A percentile compares a stretch with the other conserved stretches of the same genome.
Conservation (phyloP, 2,797 vertebrate genomes). For the Dallia pectoralis region DNA sequence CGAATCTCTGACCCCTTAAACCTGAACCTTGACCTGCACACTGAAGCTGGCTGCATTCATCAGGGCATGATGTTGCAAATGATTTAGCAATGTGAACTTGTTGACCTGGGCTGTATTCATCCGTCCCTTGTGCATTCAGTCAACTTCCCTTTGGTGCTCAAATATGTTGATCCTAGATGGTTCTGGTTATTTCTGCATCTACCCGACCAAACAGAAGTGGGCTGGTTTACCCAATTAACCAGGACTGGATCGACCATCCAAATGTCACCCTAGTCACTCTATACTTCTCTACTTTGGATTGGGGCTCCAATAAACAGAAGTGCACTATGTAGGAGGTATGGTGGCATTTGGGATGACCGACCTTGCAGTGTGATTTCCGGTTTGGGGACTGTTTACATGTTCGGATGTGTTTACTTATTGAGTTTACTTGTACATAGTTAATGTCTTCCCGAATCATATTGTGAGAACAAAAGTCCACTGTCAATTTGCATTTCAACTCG, state of each 20-base stretch:
- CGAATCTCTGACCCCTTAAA: constrained; percentile 26
- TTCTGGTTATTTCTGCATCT: background rate
- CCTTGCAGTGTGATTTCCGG: background rate
- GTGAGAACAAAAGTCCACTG: too few relatives aligned
- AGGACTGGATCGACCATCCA: background rate
- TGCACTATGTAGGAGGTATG: background rate
- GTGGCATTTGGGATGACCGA: background rate
- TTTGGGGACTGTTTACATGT: background rate
- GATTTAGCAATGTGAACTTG: background rate
- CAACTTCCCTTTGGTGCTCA: background rate
- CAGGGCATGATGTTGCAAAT: background rate
- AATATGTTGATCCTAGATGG: background rate
- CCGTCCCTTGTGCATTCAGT: background rate
- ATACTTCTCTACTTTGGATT: background rate
- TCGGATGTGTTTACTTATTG: background rate
- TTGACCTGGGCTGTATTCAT: background rate
- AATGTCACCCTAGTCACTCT: background rate
- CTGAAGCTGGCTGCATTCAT: background rate
- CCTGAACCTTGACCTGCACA: background rate
- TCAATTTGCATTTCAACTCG: too few relatives aligned
- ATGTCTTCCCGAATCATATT: too few relatives aligned
- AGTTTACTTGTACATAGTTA: background rate
- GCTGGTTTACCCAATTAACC: background rate
- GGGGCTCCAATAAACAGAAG: background rate
- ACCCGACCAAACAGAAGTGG: background rate